Base-by-base conservation (phyloP, 2,113 vertebrate species). In the Chaetodon auriga region DNA sequence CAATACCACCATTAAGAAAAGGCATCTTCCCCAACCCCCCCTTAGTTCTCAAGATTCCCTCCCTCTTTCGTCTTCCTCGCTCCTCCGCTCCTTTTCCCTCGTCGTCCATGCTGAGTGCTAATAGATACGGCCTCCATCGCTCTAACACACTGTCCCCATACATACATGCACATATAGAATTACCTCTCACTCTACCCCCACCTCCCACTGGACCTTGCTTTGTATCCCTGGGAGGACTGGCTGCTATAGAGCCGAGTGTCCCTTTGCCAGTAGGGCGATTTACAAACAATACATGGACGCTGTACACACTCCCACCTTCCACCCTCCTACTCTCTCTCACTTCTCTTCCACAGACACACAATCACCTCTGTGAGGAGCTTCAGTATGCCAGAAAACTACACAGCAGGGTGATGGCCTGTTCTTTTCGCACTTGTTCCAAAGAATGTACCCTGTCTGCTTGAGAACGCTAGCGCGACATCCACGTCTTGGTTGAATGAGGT, bases 241-340 rank as follows among this genome's bases (percentile, higher is more conserved):
- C 87, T 83, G 84, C 82, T 89, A 84, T 89, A 84, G 90, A 92
- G 84, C 90, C 62, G 64, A 92, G 85, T 87, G 90, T 92, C 91
- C 90, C 84, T 90, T 91, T 88, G 91, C 93, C 93, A 93, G 84
- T 87, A 83, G 87, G 91, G 92, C 87, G 93, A 94, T 94, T 94
- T 94, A 92, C 93, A 94, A 94, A 94, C 93, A 93, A 94, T 93
- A 87, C 91, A 93, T 92, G 88, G 89, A 93, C 80, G 82, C 87
- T 91, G 90, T 88, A 94, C 92, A 89, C 91, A 80, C 92, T 88
- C 92, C 91, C 89, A 93, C 93, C 84, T 90, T 92, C 85, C 90
- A 91, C 90, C 84, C 89, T 90, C 92, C 91, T 86, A 85, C 89
- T 87, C 86, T 77, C 68, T 90, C 85, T 93, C 92, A 91, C 91